Base-by-base conservation (phyloP, 2,888 invertebrate species). In the Ommatoiulus sabulosus region DNA sequence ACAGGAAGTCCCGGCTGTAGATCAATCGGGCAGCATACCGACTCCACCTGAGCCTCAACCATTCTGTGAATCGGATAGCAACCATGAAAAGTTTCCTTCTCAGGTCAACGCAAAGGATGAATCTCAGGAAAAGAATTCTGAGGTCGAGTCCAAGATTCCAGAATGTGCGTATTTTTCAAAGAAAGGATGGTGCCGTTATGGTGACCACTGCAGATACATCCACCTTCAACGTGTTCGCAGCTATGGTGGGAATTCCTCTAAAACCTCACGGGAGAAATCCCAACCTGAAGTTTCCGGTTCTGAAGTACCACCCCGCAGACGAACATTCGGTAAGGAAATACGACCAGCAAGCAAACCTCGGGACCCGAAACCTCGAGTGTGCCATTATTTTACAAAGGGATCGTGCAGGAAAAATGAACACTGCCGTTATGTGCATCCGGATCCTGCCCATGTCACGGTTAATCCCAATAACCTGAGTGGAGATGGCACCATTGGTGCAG, bases 381-480 rank as follows among this genome's bases (percentile, higher is more conserved):
- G 84, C 84, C 84, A 20, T 44, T 84, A 84, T 15, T 84, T 84
- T 44, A 20, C 84, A 35, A 84, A 20, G n/a, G 84, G 84, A 35
- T 84, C 44, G 35, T 85, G 85, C 8, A 85, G 35, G 4, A 85
- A 46, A 7, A n/a, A n/a, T 17, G 85, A 85, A 44, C 24, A 35
- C 43, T 85, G 85, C 7, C 44, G n/a, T 7, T 85, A 35, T 8
- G 85, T 10, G 0, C 85, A 85, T 46, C n/a, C 85, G n/a, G 4
- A n/a, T n/a, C n/a, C 63, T n/a, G 63, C 20, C 20, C 2, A n/a
- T 63, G 63, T 3, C n/a, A 63, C 63, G n/a, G 63, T 6, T 4
- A 6, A 52, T 17, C 17, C n/a, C 63, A 63, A 63, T 63, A 63
- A 63, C 63, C 63, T 63, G 63, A 63, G n/a, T 20, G 63, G 20